Conservation (phyloP, 2,113 vertebrate species). For the Camelus bactrianus region DNA sequence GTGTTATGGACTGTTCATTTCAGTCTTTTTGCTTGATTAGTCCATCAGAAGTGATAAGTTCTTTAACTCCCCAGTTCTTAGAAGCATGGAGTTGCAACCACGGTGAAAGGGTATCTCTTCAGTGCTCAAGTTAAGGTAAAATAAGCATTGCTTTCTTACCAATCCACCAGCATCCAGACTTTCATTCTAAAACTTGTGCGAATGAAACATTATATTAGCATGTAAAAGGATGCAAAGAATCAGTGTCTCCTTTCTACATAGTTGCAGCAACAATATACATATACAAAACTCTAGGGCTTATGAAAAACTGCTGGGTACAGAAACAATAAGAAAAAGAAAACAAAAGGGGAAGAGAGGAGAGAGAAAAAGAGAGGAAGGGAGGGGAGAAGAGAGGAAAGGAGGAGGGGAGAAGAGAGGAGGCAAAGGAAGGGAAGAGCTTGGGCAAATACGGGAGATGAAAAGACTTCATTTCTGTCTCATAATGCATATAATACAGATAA, state of each 20-base stretch:
- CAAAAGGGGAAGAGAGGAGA: background rate
- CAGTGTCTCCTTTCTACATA: background rate
- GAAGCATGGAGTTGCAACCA: background rate
- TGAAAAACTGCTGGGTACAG: background rate
- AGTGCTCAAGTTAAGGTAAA: background rate
- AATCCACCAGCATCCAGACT: background rate
- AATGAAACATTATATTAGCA: conserved; percentile 10
- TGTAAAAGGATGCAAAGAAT: background rate
- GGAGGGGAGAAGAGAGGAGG: background rate
- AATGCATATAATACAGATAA: no score
- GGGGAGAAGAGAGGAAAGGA: background rate
- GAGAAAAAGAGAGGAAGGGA: rapidly evolving
- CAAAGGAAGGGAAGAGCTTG: background rate
- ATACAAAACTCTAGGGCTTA: background rate
- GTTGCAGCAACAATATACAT: background rate
- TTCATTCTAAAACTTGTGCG: conserved; percentile 2
- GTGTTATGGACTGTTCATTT: background rate
- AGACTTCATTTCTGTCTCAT: background rate
- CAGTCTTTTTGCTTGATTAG: background rate
- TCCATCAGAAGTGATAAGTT: background rate
- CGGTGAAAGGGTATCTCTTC: background rate
- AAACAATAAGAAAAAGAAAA: background rate
- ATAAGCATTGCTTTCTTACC: background rate
- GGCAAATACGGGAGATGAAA: background rate
- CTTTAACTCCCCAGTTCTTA: background rate